These are phyloP conservation scores for Diphyllodes magnificus DNA, from an alignment of 2,113 vertebrate species.

Conservation along the genomic window DNA sequence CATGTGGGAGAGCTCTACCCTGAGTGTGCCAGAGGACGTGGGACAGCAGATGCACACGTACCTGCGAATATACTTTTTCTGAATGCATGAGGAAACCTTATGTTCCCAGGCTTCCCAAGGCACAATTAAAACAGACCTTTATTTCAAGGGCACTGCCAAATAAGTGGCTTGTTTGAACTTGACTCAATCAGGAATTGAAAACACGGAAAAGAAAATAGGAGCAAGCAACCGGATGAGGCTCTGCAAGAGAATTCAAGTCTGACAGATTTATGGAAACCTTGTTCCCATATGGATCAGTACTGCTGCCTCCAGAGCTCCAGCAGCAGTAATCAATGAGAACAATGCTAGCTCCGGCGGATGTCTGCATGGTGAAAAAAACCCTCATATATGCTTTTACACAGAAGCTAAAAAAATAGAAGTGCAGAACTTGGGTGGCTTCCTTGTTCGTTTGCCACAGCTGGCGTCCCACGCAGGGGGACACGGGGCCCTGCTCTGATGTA, in stretches of 20 bases:
- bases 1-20: not conserved
- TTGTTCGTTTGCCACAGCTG: not conserved
- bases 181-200: conserved; percentile 11
- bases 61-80: not conserved
- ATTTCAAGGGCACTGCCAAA: conserved; percentile 29
- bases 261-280: conserved; percentile 64
- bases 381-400: not conserved
- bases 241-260: conserved; percentile 30
- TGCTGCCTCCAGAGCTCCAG: conserved; percentile 11
- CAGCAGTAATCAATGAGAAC: conserved; percentile 20
- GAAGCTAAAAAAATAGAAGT: not conserved
- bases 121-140: conserved; percentile 8
- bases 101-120: not conserved
- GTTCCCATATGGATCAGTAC: conserved; percentile 40
- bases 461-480: not conserved
- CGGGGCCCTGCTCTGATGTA: not conserved
- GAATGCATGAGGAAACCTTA: not conserved
- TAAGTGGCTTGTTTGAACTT: conserved; percentile 48
- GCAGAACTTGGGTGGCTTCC: conserved; percentile 1
- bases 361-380: not conserved
- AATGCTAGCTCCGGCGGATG: not conserved
- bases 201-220: conserved; percentile 27
- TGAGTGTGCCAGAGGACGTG: not conserved
- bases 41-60: conserved; percentile 10
- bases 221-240: conserved; percentile 31